Evolutionary conservation across 2,888 invertebrate genomes (phyloP).

Genomic region (Theristus sp.): DNA sequence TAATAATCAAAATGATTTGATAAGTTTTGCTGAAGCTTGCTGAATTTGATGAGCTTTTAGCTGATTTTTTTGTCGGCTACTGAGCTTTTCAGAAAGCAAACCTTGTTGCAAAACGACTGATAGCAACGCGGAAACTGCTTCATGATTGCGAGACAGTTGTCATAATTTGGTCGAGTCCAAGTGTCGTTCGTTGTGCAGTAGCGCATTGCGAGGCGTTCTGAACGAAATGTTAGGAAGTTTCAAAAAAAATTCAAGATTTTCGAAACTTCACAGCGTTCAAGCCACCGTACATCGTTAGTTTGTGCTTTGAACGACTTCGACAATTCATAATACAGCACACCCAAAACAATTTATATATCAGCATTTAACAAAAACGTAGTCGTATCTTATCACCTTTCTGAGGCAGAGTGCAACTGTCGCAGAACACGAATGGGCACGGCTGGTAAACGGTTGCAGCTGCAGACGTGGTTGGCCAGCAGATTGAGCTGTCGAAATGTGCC

Average conservation of each 20-base stretch:
- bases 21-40: no score
- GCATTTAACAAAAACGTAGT: no score
- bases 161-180: slow-evolving; percentile 21
- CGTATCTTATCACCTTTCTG: no score
- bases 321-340: no score
- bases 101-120: slow-evolving; percentile 20
- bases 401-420: not conserved
- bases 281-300: no score
- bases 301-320: no score
- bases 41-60: no score
- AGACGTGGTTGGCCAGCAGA: not conserved
- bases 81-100: no score
- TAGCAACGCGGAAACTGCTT: slow-evolving; percentile 17
- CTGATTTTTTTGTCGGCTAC: no score
- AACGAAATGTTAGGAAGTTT: not conserved
- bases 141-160: slow-evolving; percentile 19
- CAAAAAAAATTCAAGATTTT: no score
- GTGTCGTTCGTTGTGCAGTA: slow-evolving; percentile 14
- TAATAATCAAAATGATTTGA: no score
- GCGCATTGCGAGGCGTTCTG: not conserved
- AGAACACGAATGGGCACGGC: not conserved
- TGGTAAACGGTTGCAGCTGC: not conserved
- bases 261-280: no score
- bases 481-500: not conserved
- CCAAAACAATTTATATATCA: not conserved